Base-by-base conservation (phyloP, 53 echinoderm and acorn worm species). In the Hippasteria phrygiana region DNA sequence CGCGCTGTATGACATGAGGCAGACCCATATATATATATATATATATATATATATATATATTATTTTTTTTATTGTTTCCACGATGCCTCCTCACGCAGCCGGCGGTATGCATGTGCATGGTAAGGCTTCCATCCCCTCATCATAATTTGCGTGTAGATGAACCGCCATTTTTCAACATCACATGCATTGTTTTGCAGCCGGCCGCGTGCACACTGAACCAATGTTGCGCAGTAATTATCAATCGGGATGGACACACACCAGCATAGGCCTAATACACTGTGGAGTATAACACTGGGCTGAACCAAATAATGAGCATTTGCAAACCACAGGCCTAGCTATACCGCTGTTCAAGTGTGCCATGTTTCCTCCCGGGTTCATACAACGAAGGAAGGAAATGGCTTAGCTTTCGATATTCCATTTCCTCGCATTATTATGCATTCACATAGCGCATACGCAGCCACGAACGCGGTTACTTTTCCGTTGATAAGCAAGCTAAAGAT, bases 391-490 rank as follows among this genome's bases (percentile, higher is more conserved):
- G 42, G 26, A 46, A 43, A 46, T 46, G 42, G 66, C 45, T 16
- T 31, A 46, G 82, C 42, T 82, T 75, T 82, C 32, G 64, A 66
- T 46, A 82, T 82, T 65, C 43, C 82, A 82, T 82, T 82, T 82
- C 64, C 82, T 31, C 43, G 82, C 43, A 73, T 20, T 24, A 7
- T 17, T 67, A 67, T 34, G 34, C 4, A 20, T 16, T 41, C 20
- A 40, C 35, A 18, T 73, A 32, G 18, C 22, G 73, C 43, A 73
- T 24, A 41, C 14, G 73, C 5, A 43, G 42, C 27, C 43, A 73
- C 22, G 43, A 43, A 5, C 73, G 20, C 43, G 43, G 73, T 43
- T n/a, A 40, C 71, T 14, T 13, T 11, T 13, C 13, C 10, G 22
- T 22, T 14, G 74, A 45, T 56, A 79, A n/a, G n/a, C 35, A 46